Evolutionary conservation across 2,113 vertebrate species (phyloP).

Genomic region (Irena cyanogastra): DNA sequence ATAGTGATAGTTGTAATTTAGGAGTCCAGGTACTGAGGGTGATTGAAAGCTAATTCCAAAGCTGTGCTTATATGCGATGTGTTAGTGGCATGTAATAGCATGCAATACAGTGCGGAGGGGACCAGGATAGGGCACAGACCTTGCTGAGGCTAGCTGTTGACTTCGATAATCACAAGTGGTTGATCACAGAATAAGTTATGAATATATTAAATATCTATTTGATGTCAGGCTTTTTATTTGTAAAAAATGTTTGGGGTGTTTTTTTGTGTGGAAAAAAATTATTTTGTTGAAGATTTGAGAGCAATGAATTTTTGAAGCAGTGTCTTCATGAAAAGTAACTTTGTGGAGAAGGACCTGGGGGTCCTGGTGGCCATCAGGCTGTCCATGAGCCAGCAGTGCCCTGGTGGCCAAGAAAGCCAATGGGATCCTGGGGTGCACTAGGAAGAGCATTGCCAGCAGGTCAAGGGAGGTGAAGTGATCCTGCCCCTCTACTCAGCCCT

Average conservation of each 20-base stretch:
- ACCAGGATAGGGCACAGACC: background rate
- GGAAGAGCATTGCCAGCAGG: background rate
- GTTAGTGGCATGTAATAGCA: background rate
- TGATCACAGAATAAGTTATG: background rate
- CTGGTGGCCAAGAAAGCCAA: background rate
- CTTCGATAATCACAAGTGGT: background rate
- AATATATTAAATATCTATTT: background rate
- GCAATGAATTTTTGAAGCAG: background rate
- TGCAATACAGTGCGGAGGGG: too few species aligned
- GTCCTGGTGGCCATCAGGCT: rapidly evolving
- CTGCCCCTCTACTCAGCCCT: background rate
- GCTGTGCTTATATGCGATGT: background rate
- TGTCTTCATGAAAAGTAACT: background rate
- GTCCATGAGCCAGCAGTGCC: background rate
- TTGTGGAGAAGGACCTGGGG: rapidly evolving
- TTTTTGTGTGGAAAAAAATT: background rate
- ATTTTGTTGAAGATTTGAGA: background rate
- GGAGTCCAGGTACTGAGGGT: background rate
- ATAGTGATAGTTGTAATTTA: background rate
- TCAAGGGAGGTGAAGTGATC: rapidly evolving
- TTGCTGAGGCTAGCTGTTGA: background rate
- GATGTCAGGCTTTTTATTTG: background rate
- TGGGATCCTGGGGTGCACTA: background rate
- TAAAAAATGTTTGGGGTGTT: background rate
- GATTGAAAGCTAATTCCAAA: background rate